Evolutionary conservation across 2,113 vertebrate species (phyloP).

Genomic region (Ornithorhynchus anatinus): DNA sequence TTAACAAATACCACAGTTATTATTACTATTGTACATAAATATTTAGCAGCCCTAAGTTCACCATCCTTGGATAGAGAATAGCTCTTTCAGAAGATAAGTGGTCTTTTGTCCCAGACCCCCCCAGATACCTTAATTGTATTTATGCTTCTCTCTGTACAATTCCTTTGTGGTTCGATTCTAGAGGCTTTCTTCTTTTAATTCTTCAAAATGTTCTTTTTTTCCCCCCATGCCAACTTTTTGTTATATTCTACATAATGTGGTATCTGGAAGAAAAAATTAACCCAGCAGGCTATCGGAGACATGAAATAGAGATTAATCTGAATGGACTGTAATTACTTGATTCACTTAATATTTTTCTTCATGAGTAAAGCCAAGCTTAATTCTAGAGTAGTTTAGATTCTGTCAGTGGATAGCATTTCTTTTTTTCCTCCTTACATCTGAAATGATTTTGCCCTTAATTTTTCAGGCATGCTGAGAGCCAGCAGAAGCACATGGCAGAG

Average conservation of each 20-base stretch:
- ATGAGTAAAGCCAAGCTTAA: fast-evolving
- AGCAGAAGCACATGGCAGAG: slow-evolving; percentile 98
- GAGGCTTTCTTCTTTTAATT: neutral
- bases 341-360: fast-evolving
- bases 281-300: neutral
- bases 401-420: neutral
- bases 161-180: no score
- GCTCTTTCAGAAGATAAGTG: no score
- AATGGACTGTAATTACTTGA: neutral
- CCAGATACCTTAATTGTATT: neutral
- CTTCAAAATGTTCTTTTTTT: neutral
- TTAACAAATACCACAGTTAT: no score
- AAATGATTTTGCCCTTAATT: neutral
- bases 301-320: neutral
- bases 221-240: neutral
- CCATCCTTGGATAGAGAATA: neutral
- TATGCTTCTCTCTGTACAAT: no score
- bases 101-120: neutral
- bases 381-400: neutral
- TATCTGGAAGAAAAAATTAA: neutral
- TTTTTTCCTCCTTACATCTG: neutral
- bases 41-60: neutral
- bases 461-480: slow-evolving; percentile 93
- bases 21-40: fast-evolving
- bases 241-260: neutral